Evolutionary conservation across 2,888 invertebrate species (phyloP).

Genomic region (Fragum fragum): DNA sequence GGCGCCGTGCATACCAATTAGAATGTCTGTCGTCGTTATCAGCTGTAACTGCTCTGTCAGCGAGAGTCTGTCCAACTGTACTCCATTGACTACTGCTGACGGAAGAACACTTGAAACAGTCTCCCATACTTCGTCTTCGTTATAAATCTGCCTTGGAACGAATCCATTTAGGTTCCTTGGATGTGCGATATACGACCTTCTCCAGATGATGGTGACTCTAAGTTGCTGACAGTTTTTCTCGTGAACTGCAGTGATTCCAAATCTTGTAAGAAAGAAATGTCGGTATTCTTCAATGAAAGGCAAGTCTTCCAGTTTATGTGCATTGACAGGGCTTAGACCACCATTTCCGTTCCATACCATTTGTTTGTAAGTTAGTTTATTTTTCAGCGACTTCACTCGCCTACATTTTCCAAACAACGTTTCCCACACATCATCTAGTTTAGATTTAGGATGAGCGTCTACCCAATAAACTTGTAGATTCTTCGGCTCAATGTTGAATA

Average conservation of each 20-base stretch:
- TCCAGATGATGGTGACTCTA: slow-evolving; percentile 83
- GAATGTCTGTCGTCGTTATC: slow-evolving; percentile 82
- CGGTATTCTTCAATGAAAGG: slow-evolving; percentile 83
- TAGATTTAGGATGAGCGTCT: slow-evolving; percentile 83
- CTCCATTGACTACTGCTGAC: slow-evolving; percentile 72
- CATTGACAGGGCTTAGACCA: slow-evolving; percentile 82
- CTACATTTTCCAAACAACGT: slow-evolving; percentile 80
- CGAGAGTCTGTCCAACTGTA: slow-evolving; percentile 81
- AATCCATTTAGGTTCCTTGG: slow-evolving; percentile 84
- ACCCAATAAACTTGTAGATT: slow-evolving; percentile 80
- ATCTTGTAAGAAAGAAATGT: slow-evolving; percentile 80
- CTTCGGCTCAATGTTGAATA: slow-evolving; percentile 73
- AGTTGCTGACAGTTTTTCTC: slow-evolving; percentile 78
- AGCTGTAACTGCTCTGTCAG: slow-evolving; percentile 82
- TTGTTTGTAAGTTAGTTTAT: slow-evolving; percentile 71
- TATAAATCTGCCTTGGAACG: slow-evolving; percentile 83
- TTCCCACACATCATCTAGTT: slow-evolving; percentile 82
- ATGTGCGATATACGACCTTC: slow-evolving; percentile 85
- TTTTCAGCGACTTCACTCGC: slow-evolving; percentile 71
- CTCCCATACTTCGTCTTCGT: slow-evolving; percentile 83
- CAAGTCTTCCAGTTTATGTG: slow-evolving; percentile 70
- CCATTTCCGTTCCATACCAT: slow-evolving; percentile 83
- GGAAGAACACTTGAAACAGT: slow-evolving; percentile 71
- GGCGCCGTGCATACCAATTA: slow-evolving; percentile 86
- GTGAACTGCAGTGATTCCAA: slow-evolving; percentile 57